Percentiles rank a stretch among this genome's conserved stretches.
These are phyloP conservation scores for Dryoscopus gambensis DNA, from an alignment of 2,113 vertebrate genomes.

Conservation along the genomic window DNA sequence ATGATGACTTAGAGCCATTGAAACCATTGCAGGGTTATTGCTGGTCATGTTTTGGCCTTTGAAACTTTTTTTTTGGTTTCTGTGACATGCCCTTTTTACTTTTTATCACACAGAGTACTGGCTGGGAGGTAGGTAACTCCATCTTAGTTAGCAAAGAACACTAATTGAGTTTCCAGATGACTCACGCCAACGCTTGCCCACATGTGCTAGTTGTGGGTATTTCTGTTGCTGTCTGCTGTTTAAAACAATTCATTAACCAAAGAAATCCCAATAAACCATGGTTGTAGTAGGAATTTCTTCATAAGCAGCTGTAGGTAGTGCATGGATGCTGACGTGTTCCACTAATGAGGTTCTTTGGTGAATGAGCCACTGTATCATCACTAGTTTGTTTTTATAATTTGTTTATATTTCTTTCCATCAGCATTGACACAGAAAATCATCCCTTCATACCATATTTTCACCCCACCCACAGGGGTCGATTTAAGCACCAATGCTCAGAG, in stretches of 20 bases:
- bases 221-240: slow-evolving; percentile 88
- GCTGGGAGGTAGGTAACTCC: slow-evolving; percentile 99
- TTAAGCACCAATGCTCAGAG: slow-evolving; percentile 83
- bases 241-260: slow-evolving; percentile 92
- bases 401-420: slow-evolving; percentile 76
- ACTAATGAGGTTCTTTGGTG: slow-evolving; percentile 88
- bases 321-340: slow-evolving; percentile 87
- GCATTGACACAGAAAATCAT: slow-evolving; percentile 71
- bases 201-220: slow-evolving; percentile 87
- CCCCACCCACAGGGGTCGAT: slow-evolving; percentile 92
- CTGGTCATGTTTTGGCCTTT: slow-evolving; percentile 69
- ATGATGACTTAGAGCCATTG: background rate
- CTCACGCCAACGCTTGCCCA: slow-evolving; percentile 88
- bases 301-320: slow-evolving; percentile 83
- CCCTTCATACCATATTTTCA: slow-evolving; percentile 74
- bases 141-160: slow-evolving; percentile 82
- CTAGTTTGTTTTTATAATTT: slow-evolving; percentile 71
- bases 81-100: slow-evolving; percentile 81
- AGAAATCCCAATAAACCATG: slow-evolving; percentile 73
- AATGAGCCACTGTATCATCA: slow-evolving; percentile 86
- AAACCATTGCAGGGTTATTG: slow-evolving; percentile 9
- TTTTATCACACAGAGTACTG: slow-evolving; percentile 99
- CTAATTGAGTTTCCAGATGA: slow-evolving; percentile 79
- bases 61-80: slow-evolving; percentile 59
- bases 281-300: slow-evolving; percentile 64